Percentiles rank a stretch among this genome's conserved stretches.
phyloP scores from a whole-genome alignment of 2,797 vertebrate genomes.

The Orestias chungarensis region DNA sequence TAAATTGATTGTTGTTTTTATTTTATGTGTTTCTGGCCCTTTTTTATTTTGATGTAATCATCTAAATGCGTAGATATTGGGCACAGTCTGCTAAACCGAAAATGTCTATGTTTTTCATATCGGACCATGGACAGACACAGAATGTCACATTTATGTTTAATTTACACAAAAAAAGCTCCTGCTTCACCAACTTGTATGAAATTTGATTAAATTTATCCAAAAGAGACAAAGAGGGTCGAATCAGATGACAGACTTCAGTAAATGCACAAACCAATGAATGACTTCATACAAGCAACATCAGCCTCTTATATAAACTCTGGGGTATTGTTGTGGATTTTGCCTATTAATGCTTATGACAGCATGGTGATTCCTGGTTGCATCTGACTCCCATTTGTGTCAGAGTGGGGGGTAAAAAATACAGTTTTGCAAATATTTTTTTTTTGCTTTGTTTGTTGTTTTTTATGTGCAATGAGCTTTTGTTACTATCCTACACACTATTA shows the following conservation, averaged over 20 bases:
- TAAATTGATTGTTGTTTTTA: not conserved
- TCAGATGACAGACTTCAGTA: not conserved
- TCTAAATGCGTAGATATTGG: not conserved
- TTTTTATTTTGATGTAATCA: not conserved
- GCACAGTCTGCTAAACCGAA: not conserved
- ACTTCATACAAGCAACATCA: not conserved
- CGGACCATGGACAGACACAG: not conserved
- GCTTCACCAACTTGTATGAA: not conserved
- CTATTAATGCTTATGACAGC: not conserved
- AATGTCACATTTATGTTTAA: not conserved
- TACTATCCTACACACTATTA: no score
- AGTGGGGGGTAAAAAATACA: not conserved
- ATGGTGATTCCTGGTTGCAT: not conserved
- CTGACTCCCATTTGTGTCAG: not conserved
- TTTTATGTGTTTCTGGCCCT: not conserved
- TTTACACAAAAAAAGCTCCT: not conserved
- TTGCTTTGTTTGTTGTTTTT: not conserved
- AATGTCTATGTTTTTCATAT: no score
- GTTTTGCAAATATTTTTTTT: not conserved
- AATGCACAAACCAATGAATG: not conserved
- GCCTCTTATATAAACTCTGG: not conserved
- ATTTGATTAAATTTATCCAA: not conserved
- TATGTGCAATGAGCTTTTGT: no score
- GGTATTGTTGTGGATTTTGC: not conserved
- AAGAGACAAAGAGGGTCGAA: not conserved